Evolutionary conservation across 2,113 vertebrate species (phyloP).

Genomic region (Pelobates fuscus): DNA sequence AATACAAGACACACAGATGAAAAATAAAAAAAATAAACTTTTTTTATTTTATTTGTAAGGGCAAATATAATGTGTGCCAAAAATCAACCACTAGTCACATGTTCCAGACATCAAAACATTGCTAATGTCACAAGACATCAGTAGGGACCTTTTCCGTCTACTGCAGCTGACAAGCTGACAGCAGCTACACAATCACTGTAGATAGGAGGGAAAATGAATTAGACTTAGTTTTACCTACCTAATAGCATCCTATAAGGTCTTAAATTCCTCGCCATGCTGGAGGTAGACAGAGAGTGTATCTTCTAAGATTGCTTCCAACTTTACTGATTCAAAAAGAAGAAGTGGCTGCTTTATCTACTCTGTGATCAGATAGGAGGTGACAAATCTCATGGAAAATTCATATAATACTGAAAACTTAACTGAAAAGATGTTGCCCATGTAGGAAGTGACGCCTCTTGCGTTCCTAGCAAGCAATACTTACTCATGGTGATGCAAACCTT

Average conservation of each 20-base stretch:
- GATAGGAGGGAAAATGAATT: not conserved
- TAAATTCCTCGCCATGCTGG: slow-evolving; percentile 58
- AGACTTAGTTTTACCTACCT: slow-evolving; percentile 54
- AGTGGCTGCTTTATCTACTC: slow-evolving; percentile 55
- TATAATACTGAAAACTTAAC: slow-evolving; percentile 13
- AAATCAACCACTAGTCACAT: slow-evolving; percentile 20
- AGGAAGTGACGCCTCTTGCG: slow-evolving; percentile 20
- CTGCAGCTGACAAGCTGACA: not conserved
- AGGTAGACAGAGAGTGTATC: slow-evolving; percentile 43
- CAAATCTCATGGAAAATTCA: slow-evolving; percentile 19
- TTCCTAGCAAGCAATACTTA: slow-evolving; percentile 5
- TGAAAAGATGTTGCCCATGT: slow-evolving; percentile 11
- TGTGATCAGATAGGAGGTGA: slow-evolving; percentile 16
- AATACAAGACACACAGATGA: not conserved
- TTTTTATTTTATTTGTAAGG: too few species aligned
- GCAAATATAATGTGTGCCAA: not conserved
- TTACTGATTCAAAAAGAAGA: slow-evolving; percentile 50
- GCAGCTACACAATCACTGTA: not conserved
- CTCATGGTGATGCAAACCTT: not conserved
- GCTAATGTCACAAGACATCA: not conserved
- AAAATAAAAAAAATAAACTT: not conserved
- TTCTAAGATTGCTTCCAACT: slow-evolving; percentile 45
- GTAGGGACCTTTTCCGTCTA: not conserved
- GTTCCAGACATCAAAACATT: not conserved
- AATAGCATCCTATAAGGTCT: slow-evolving; percentile 46